These are phyloP conservation scores for Sebastes hubbsi DNA, from an alignment of 2,797 vertebrate genomes.

Conservation along the genomic window DNA sequence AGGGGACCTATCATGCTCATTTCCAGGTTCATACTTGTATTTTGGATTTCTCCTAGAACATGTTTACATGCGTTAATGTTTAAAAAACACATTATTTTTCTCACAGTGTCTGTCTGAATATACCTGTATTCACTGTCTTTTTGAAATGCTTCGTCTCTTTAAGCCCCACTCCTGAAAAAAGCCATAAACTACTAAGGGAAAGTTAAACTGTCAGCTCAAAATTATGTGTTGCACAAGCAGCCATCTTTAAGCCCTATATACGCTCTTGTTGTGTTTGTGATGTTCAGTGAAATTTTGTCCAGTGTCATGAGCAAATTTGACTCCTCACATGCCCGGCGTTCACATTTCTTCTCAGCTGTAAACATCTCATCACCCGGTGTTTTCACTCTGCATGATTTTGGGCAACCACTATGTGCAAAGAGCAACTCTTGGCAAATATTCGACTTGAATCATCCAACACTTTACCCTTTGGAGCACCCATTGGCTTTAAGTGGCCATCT, in stretches of 20 bases:
- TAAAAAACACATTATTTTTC: no score
- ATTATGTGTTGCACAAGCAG: not conserved
- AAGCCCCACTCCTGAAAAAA: not conserved
- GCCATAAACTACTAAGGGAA: not conserved
- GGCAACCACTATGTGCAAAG: slow-evolving; percentile 54
- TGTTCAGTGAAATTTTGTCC: slow-evolving; percentile 38
- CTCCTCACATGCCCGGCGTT: slow-evolving; percentile 48
- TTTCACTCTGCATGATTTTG: slow-evolving; percentile 39
- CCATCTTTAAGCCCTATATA: not conserved
- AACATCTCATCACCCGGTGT: slow-evolving; percentile 43
- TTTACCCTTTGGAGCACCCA: slow-evolving; percentile 58
- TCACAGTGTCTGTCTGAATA: no score
- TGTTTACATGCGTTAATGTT: no score
- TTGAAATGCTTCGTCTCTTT: no score
- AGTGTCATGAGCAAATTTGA: slow-evolving; percentile 65
- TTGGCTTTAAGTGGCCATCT: slow-evolving; percentile 61
- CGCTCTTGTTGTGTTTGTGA: not conserved
- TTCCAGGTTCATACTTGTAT: no score
- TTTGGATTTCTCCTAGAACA: no score
- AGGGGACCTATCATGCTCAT: no score
- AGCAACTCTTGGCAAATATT: slow-evolving; percentile 59
- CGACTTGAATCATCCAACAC: slow-evolving; percentile 52
- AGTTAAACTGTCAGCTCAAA: not conserved
- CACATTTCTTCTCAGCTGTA: slow-evolving; percentile 53
- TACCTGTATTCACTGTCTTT: no score